Evolutionary conservation across 2,797 vertebrate species (phyloP).

Genomic region (Dipus sagitta): DNA sequence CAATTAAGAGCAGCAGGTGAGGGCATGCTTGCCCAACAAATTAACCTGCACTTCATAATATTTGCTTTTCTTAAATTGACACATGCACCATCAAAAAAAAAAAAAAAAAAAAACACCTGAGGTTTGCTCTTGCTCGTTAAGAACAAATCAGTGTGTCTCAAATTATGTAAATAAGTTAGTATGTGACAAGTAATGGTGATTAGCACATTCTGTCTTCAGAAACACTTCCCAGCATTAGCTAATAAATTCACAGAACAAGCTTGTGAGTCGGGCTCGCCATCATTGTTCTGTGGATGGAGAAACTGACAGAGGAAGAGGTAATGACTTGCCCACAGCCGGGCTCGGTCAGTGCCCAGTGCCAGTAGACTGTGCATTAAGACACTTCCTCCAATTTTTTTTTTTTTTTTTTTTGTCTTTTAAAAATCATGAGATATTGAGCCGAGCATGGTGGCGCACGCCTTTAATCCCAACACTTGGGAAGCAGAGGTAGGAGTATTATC

Average conservation of each 20-base stretch:
- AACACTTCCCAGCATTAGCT: slow-evolving; percentile 2
- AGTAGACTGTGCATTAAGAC: background rate
- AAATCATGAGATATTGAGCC: too few relatives aligned
- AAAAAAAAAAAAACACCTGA: background rate
- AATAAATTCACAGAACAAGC: background rate
- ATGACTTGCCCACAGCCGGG: background rate
- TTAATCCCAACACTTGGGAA: too few relatives aligned
- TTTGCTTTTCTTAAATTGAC: slow-evolving; percentile 11
- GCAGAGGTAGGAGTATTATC: too few relatives aligned
- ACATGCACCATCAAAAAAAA: background rate
- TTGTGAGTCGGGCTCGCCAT: background rate
- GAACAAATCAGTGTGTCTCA: background rate
- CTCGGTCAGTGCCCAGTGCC: background rate
- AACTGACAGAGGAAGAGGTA: slow-evolving; percentile 38
- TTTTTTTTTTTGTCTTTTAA: too few relatives aligned
- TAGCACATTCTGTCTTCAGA: background rate
- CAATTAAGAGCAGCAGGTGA: background rate
- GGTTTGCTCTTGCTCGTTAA: background rate
- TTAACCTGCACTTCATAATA: background rate
- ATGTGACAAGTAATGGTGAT: background rate
- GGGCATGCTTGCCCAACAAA: background rate
- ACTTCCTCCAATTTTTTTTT: too few relatives aligned
- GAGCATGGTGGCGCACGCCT: too few relatives aligned
- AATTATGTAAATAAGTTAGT: slow-evolving; percentile 2
- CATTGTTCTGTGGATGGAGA: background rate